Percentiles rank a stretch among this genome's conserved stretches.
Evolutionary conservation across 2,113 vertebrate genomes (phyloP).

Genomic region (Mustela lutreola): DNA sequence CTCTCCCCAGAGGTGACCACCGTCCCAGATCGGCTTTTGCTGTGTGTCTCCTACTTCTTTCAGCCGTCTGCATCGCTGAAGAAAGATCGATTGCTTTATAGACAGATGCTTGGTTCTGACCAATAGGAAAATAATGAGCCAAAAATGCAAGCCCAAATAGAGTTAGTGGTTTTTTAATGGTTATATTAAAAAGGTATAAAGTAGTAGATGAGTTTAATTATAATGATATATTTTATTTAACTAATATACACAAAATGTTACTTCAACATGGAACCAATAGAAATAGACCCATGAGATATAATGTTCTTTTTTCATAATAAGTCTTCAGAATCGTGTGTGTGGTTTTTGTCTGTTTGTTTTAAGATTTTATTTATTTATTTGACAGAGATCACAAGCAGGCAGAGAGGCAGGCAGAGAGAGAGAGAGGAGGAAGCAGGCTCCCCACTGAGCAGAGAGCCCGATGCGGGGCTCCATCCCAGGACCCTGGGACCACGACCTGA

Average conservation of each 20-base stretch:
- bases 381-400: no score
- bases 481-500: no score
- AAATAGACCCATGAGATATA: not conserved
- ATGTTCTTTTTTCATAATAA: not conserved
- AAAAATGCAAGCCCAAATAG: not conserved
- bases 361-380: no score
- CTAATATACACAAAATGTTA: not conserved
- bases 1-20: fast-evolving
- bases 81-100: no score
- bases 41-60: not conserved
- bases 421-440: no score
- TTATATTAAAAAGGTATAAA: not conserved
- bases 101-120: not conserved
- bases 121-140: not conserved
- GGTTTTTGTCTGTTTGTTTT: no score
- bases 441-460: no score
- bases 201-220: not conserved
- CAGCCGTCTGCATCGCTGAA: not conserved
- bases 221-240: not conserved
- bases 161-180: not conserved
- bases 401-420: no score
- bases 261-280: not conserved
- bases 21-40: no score
- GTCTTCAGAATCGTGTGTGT: not conserved
- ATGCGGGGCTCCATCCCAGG: no score